Evolutionary conservation across 2,888 invertebrate genomes (phyloP), one percentile per base, ranked within the genome.

Genomic region (Pecten maximus): DNA sequence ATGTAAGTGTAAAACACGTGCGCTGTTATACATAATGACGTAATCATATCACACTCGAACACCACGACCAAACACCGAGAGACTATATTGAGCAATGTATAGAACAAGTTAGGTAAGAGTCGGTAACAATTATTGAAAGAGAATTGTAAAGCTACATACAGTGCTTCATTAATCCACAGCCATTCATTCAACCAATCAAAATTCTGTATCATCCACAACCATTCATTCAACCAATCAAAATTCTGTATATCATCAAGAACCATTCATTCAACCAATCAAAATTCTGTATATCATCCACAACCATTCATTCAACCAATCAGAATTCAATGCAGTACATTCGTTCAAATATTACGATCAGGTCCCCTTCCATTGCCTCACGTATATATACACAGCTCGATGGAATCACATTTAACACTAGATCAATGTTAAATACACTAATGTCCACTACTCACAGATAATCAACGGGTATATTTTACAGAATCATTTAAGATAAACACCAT

Each of bases 61-160:
- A 23, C 6, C 74, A 74, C 74, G 74, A 28, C 19, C 74, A 35
- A 35, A 10, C 74, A 74, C 35, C 0, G 28, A 28, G 74, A 35
- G 6, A 28, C 74, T 23, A 28, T 28, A 74, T 74, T 74, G 74
- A 74, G 74, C 74, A 74, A 74, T 74, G 74, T 74, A 74, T 74
- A 74, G 74, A 74, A 74, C 28, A 44, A 44, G 44, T 44, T 44
- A 35, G n/a, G 60, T n/a, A 60, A 74, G 35, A 54, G 23, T 54
- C 35, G 10, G 74, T 74, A 28, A 74, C 74, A 74, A 28, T 35
- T 74, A 74, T 74, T 12, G 6, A 60, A 74, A 74, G 74, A 74
- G 74, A 74, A 74, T 10, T 74, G 74, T 23, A 28, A 28, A 74
- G 74, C 74, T 74, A 74, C 74, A 74, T 35, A 35, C 35, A 74